These are phyloP conservation scores for Dendrolimus houi DNA, from an alignment of 2,888 invertebrate species.

Conservation along the genomic window DNA sequence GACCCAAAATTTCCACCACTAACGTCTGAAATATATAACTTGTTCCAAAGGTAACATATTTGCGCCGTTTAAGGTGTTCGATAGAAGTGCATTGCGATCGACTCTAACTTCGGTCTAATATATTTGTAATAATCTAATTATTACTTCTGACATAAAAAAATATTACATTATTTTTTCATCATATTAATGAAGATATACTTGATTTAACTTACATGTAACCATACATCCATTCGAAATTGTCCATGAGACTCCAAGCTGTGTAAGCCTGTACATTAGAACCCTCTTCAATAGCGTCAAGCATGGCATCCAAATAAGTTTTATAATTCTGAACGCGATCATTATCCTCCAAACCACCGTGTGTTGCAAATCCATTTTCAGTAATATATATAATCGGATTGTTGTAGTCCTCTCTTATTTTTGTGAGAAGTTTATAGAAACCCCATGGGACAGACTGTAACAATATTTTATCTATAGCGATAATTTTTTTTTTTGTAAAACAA, in stretches of 20 bases:
- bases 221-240: conserved; percentile 77
- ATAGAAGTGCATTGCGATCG: no score
- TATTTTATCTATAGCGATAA: no score
- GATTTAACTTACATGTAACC: conserved; percentile 64
- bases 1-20: no score
- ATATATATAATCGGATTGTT: conserved; percentile 70
- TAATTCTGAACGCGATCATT: conserved; percentile 45
- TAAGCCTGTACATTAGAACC: conserved; percentile 61
- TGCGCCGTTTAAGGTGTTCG: no score
- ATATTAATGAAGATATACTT: not conserved
- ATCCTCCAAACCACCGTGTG: conserved; percentile 42
- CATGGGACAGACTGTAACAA: conserved; percentile 56
- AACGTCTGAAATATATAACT: not conserved
- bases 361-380: conserved; percentile 72
- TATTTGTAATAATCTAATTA: not conserved
- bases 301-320: conserved; percentile 42
- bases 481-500: no score
- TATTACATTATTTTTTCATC: not conserved
- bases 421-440: conserved; percentile 72
- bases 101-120: no score
- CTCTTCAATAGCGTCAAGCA: conserved; percentile 55
- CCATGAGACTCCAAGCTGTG: conserved; percentile 77
- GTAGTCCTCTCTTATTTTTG: conserved; percentile 56
- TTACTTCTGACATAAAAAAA: not conserved
- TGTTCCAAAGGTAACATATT: no score